A percentile compares a stretch with the other conserved stretches of the same genome.
phyloP scores from a whole-genome alignment of 2,888 invertebrate species.

The Molorchus minor region DNA sequence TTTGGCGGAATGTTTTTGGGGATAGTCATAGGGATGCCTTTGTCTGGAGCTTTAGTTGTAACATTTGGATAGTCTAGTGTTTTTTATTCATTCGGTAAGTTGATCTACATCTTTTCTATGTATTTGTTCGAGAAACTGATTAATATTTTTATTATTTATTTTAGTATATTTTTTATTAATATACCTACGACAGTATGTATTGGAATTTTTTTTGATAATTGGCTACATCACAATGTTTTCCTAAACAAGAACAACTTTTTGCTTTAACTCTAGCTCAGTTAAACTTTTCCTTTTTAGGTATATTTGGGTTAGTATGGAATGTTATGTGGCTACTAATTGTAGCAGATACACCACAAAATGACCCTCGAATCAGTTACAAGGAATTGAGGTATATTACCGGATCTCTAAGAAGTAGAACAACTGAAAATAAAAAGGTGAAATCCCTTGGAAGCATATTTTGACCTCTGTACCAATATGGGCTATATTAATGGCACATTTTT shows the following conservation, averaged over 20 bases:
- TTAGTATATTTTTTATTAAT: too few relatives aligned
- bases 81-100: slow-evolving; percentile 75
- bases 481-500: slow-evolving; percentile 83
- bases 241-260: too few relatives aligned
- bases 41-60: slow-evolving; percentile 76
- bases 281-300: too few relatives aligned
- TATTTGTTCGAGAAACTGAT: too few relatives aligned
- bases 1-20: slow-evolving; percentile 88
- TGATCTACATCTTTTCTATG: too few relatives aligned
- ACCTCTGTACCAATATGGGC: slow-evolving; percentile 84
- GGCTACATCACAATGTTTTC: too few relatives aligned
- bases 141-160: too few relatives aligned
- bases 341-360: slow-evolving; percentile 78
- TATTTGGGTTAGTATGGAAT: slow-evolving; percentile 77
- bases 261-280: too few relatives aligned
- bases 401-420: slow-evolving; percentile 67
- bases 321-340: slow-evolving; percentile 75
- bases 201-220: too few relatives aligned
- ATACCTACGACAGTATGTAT: too few relatives aligned
- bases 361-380: slow-evolving; percentile 74
- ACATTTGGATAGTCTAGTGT: slow-evolving; percentile 82
- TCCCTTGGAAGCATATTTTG: slow-evolving; percentile 82
- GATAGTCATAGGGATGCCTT: slow-evolving; percentile 82
- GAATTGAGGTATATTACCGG: slow-evolving; percentile 79
- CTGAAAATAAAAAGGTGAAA: slow-evolving; percentile 65